phyloP scores from a whole-genome alignment of 2,888 invertebrate species.

The Plebejus melissa region DNA sequence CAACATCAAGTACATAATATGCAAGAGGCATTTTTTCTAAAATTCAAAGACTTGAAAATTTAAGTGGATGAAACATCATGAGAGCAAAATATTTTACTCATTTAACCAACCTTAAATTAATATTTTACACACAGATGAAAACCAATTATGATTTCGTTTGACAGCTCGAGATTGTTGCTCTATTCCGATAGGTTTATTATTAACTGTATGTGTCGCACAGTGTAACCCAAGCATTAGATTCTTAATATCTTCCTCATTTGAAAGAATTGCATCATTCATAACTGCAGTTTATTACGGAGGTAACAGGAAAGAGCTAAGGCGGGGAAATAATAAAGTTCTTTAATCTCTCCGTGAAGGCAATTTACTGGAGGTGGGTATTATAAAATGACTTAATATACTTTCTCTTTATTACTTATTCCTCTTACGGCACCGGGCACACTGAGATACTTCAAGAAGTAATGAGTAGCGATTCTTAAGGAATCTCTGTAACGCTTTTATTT shows the following conservation, averaged over 20 bases:
- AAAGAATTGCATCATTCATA: background rate
- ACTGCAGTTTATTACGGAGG: conserved; percentile 3
- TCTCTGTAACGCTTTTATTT: too few relatives aligned
- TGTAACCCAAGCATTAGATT: too few relatives aligned
- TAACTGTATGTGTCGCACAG: too few relatives aligned
- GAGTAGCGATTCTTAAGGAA: too few relatives aligned
- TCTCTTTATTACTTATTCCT: background rate
- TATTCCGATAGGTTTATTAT: too few relatives aligned
- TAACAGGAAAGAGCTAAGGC: background rate
- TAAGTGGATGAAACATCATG: too few relatives aligned
- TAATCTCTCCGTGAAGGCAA: background rate
- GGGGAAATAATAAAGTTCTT: conserved; percentile 7
- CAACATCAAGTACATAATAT: background rate
- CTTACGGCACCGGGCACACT: background rate
- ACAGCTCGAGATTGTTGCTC: too few relatives aligned
- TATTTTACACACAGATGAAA: too few relatives aligned
- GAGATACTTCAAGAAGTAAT: too few relatives aligned
- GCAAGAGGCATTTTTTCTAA: background rate
- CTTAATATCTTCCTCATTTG: background rate
- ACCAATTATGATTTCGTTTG: too few relatives aligned
- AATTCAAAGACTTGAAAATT: background rate
- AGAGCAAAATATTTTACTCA: too few relatives aligned
- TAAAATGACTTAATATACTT: background rate
- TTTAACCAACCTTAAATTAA: too few relatives aligned
- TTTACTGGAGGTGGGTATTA: background rate